Evolutionary conservation across 2,888 invertebrate species (phyloP).

Genomic region (Trissolcus brochymenae): DNA sequence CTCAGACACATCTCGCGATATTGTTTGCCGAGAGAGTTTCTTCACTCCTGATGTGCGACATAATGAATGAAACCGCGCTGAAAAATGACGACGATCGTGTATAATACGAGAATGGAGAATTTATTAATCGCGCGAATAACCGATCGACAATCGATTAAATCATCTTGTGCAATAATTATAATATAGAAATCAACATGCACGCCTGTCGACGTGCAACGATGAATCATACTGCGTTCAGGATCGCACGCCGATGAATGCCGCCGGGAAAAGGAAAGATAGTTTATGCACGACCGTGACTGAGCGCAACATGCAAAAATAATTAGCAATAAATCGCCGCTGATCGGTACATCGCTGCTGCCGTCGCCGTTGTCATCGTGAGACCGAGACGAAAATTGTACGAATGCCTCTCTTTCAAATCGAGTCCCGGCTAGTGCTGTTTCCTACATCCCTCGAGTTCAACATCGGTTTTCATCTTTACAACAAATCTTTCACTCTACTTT

Average conservation of each 20-base stretch:
- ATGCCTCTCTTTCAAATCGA: conserved; percentile 16
- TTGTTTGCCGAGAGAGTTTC: conserved; percentile 26
- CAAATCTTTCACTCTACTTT: too few species aligned
- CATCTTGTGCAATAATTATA: conserved; percentile 62
- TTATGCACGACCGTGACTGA: conserved; percentile 60
- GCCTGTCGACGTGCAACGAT: conserved; percentile 42
- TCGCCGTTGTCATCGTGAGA: conserved; percentile 42
- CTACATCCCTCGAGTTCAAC: background rate
- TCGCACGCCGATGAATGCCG: conserved; percentile 46
- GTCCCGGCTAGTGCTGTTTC: background rate
- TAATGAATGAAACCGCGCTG: conserved; percentile 35
- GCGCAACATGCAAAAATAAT: conserved; percentile 60
- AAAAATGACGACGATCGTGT: conserved; percentile 21
- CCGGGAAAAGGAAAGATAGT: conserved; percentile 56
- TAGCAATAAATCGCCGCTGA: conserved; percentile 62
- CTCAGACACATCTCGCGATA: conserved; percentile 34
- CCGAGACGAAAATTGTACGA: conserved; percentile 19
- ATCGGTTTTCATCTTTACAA: background rate
- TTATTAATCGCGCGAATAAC: conserved; percentile 39
- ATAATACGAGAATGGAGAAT: conserved; percentile 18
- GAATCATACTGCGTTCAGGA: conserved; percentile 56
- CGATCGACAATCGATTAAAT: conserved; percentile 55
- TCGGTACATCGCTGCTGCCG: conserved; percentile 55
- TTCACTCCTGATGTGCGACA: conserved; percentile 20
- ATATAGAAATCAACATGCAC: conserved; percentile 59